A percentile compares a stretch with the other conserved stretches of the same genome.
phyloP scores from a whole-genome alignment of 2,888 invertebrate genomes.

The Druceiella hillmani region DNA sequence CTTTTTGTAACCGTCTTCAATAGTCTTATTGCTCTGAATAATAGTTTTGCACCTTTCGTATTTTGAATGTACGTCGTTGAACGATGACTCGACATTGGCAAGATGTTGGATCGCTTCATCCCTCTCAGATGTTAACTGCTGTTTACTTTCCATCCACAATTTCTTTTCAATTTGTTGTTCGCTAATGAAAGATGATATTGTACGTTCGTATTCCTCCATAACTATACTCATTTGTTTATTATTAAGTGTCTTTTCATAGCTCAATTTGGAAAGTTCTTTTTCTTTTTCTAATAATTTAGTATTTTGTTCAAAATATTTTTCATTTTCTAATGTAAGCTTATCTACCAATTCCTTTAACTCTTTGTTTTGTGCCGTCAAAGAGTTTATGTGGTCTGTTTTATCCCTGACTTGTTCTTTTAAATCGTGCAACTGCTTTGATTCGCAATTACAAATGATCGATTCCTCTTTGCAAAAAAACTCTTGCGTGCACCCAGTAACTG shows the following conservation, averaged over 20 bases:
- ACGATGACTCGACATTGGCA: conserved; percentile 55
- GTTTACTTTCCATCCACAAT: conserved; percentile 40
- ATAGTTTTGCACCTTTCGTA: conserved; percentile 59
- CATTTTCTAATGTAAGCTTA: conserved; percentile 36
- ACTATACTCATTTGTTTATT: conserved; percentile 59
- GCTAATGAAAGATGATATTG: conserved; percentile 66
- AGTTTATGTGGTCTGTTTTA: conserved; percentile 37
- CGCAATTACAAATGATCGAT: too few relatives aligned
- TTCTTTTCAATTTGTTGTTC: conserved; percentile 64
- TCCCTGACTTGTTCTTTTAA: too few relatives aligned
- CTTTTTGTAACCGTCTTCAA: too few relatives aligned
- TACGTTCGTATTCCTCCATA: conserved; percentile 74
- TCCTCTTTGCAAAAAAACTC: too few relatives aligned
- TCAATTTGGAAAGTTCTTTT: conserved; percentile 34
- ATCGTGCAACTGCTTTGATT: too few relatives aligned
- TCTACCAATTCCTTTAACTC: conserved; percentile 35
- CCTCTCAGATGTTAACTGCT: conserved; percentile 47
- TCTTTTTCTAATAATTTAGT: conserved; percentile 33
- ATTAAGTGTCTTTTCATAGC: conserved; percentile 36
- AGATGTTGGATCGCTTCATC: conserved; percentile 56
- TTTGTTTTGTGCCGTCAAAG: conserved; percentile 36
- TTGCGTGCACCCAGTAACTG: too few relatives aligned
- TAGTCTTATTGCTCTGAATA: conserved; percentile 46
- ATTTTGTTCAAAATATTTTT: conserved; percentile 33
- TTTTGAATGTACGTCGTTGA: conserved; percentile 56